Evolutionary conservation across 2,888 invertebrate species (phyloP), one percentile per base, ranked within the genome.

Genomic region (Drosophila yooni): DNA sequence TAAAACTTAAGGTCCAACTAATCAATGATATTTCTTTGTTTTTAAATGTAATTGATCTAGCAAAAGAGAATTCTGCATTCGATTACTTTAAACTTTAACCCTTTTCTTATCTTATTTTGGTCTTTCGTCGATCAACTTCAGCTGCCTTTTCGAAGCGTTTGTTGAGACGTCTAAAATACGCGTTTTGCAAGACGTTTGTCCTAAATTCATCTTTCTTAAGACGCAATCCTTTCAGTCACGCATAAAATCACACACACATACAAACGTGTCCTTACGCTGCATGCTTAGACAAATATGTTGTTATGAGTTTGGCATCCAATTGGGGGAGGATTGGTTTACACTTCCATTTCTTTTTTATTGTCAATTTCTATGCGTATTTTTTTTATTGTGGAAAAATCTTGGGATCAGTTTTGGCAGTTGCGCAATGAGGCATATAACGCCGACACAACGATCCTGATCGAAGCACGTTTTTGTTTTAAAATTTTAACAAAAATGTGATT

Each of bases 251-350:
- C 74, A 59, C 69, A 60, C 54, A 76, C 69, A 71, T 50, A 54
- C 60, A 63, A 76, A 89, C 91, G 89, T 91, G 91, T 80, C 82
- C 80, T 88, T 83, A 91, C 86, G 87, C 86, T 78, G 80, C 78
- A 79, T 80, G 82, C 79, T 75, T 75, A 87, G 74, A 89, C 62
- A 82, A 84, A 73, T 76, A 89, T 91, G 89, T 90, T 89, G 84
- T 87, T 90, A 91, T 74, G 75, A 77, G 69, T 72, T 80, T 79
- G 70, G 70, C 72, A 57, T 75, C 74, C 69, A 77, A 73, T 83
- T 85, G 90, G 90, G 90, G 90, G 90, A 82, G 91, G 83, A 86
- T 84, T 76, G 76, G 73, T 84, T 82, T 79, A 71, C 82, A 73
- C 52, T 57, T 65, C 66, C 53, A 27, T 46, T 31, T 54, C 34